These are phyloP conservation scores for Prosapia bicincta DNA, from an alignment of 2,888 invertebrate genomes.

Conservation along the genomic window DNA sequence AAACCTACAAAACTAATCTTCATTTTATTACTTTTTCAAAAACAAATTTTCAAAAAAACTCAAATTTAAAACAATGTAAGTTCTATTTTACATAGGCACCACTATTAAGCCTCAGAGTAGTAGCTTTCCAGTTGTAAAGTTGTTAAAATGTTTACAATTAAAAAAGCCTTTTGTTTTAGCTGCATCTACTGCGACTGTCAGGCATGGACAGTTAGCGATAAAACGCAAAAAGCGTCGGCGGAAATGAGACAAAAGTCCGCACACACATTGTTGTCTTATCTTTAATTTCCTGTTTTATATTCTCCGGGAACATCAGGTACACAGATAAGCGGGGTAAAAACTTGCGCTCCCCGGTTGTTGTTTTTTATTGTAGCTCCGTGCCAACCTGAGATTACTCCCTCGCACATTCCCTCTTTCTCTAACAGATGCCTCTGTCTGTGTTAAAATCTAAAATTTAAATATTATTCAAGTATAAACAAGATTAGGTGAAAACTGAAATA, in stretches of 20 bases:
- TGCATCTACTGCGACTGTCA: background rate
- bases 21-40: no score
- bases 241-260: constrained; percentile 25
- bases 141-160: no score
- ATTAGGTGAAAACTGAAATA: no score
- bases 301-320: constrained; percentile 19
- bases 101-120: no score
- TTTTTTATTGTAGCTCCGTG: background rate
- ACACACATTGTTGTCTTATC: constrained; percentile 25
- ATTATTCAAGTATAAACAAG: no score
- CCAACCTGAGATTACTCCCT: background rate
- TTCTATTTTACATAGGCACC: no score
- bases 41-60: no score
- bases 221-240: background rate
- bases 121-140: no score
- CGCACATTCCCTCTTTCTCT: background rate
- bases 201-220: background rate
- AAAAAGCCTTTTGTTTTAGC: no score
- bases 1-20: no score
- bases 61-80: no score
- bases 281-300: constrained; percentile 25
- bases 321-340: background rate
- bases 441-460: background rate
- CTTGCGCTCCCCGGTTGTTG: background rate
- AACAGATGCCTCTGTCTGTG: background rate